Conservation (phyloP, 2,113 vertebrate genomes). For the Trogon melanurus region DNA sequence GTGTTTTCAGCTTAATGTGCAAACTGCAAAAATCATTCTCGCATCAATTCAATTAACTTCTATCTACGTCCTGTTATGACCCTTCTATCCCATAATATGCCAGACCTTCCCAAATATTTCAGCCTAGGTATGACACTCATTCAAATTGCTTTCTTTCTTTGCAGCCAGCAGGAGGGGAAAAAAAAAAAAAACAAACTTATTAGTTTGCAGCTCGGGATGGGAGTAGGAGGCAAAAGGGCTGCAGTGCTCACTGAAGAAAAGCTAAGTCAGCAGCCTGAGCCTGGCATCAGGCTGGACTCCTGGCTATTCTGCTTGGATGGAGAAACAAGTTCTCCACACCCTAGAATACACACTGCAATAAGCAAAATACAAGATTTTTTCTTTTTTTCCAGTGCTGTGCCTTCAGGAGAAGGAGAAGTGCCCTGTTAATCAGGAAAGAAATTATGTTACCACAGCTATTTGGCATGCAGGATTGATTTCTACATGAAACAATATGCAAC, state of each 20-base stretch:
- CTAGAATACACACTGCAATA: background rate
- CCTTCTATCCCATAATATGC: background rate
- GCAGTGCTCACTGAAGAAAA: background rate
- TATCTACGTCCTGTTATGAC: background rate
- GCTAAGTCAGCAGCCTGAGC: conserved; percentile 31
- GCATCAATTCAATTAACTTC: background rate
- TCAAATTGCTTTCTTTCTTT: background rate
- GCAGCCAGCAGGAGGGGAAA: background rate
- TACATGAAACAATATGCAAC: background rate
- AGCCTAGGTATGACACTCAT: background rate
- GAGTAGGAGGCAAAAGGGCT: conserved; percentile 5
- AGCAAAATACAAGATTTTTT: background rate
- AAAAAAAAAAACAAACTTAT: background rate
- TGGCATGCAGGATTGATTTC: background rate
- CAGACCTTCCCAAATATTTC: background rate
- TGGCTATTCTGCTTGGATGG: background rate
- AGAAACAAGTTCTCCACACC: background rate
- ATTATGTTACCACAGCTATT: background rate
- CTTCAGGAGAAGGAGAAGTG: background rate
- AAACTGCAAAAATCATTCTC: conserved; percentile 1
- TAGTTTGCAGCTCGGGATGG: background rate
- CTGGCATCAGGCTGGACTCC: background rate
- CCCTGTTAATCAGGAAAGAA: background rate
- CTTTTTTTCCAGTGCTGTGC: background rate
- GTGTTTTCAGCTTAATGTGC: background rate